Evolutionary conservation across 2,888 invertebrate genomes (phyloP).

Genomic region (Cremastinae sp.): DNA sequence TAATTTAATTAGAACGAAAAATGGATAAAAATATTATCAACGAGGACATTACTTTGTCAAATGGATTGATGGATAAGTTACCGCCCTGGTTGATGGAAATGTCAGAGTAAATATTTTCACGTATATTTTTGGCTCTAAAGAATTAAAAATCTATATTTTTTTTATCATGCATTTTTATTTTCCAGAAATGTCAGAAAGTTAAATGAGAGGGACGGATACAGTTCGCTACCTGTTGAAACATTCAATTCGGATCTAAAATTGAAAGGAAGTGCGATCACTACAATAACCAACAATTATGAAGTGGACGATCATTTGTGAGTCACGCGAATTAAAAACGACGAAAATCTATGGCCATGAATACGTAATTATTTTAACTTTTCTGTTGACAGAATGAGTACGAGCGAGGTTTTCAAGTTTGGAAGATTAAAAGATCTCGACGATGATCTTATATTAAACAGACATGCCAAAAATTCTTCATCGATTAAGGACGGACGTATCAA

Average conservation of each 20-base stretch:
- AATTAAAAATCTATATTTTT: neutral
- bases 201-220: constrained; percentile 61
- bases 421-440: constrained; percentile 49
- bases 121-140: neutral
- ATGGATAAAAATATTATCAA: constrained; percentile 60
- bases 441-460: constrained; percentile 38
- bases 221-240: constrained; percentile 49
- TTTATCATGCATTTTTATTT: constrained; percentile 27
- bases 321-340: neutral
- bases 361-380: neutral
- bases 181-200: constrained; percentile 65
- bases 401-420: constrained; percentile 26
- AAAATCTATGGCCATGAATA: neutral
- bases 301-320: constrained; percentile 47
- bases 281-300: constrained; percentile 47
- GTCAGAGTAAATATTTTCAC: constrained; percentile 66
- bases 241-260: constrained; percentile 37
- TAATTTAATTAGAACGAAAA: constrained; percentile 23
- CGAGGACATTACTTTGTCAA: constrained; percentile 47
- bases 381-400: constrained; percentile 4
- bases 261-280: constrained; percentile 26
- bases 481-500: neutral
- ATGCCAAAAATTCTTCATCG: constrained; percentile 34
- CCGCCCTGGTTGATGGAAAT: constrained; percentile 71
- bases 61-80: constrained; percentile 62